Base-by-base conservation (phyloP, 2,113 vertebrate species). In the Amphiprion percula region DNA sequence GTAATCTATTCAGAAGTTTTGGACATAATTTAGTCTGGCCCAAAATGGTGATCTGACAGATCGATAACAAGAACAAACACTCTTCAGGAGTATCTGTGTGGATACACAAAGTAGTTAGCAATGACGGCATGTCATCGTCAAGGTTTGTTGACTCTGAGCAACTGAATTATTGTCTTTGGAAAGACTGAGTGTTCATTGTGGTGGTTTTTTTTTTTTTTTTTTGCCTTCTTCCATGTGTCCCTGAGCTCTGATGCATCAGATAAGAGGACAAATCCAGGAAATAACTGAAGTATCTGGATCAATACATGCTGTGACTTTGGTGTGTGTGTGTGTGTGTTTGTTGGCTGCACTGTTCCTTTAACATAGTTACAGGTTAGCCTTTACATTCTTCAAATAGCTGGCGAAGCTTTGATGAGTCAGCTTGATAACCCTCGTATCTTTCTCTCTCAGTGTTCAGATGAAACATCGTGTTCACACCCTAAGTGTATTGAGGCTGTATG, bases 371-470 rank as follows among this genome's bases (percentile, higher is more conserved):
- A 24, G 15, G 46, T 53, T 67, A 53, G n/a, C n/a, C 2, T 33
- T 47, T 59, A 17, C 78, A 82, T 90, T 82, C 68, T 39, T 82
- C 46, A 75, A 49, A 86, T 80, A 72, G 7, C 17, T 75, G 9
- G 14, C 14, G 3, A 71, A 52, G 9, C 21, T 28, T 37, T 55
- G 74, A 76, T 69, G 23, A 69, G 8, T 60, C 8, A 50, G 14
- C 10, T 4, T 47, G 59, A 83, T 63, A 54, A 15, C 2, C 21
- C 52, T 49, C 3, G 12, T 39, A 33, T 23, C 44, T 65, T 30
- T 10, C 44, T 26, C 3, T 52, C 44, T 63, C 50, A 61, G 81
- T 5, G 19, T 67, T 49, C 28, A 65, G 46, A 33, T 28, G n/a
- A 64, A 53, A 15, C 24, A 23, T n/a, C 0, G 24, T 4, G 2